Evolutionary conservation across 1,140 invertebrate species (phyloP), one percentile per base, ranked within the genome.

Genomic region (Tribolium castaneum): DNA sequence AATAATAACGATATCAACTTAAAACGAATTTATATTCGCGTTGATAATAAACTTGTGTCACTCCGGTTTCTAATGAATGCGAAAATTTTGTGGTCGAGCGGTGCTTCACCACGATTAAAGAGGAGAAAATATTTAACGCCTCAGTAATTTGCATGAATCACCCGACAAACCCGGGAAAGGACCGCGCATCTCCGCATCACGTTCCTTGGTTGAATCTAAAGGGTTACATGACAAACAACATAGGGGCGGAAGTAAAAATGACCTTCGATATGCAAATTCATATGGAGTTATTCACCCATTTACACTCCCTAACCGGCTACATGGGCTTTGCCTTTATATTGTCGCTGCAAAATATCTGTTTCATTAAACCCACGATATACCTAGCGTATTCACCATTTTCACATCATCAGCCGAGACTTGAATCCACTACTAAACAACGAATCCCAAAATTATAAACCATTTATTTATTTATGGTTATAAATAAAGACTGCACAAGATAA

Each of bases 241-340:
- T 85, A 84, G 84, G 84, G 84, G 84, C 84, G 82, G 83, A 85
- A 84, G 82, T 84, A 81, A 82, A 82, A 83, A 83, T 85, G 83
- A 85, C 79, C 81, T 84, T 82, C 83, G 81, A 84, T 84, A 83
- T 84, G 83, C 82, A 84, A 84, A 84, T 84, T 81, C 82, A 74
- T 82, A 78, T 79, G 80, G 77, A 81, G 80, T 84, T 84, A 84
- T 84, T 85, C 84, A 84, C 81, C 83, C 83, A 83, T 83, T 84
- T 83, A 84, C 72, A 82, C 84, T 81, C 83, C 82, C 83, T 75
- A 59, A 51, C 66, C 62, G 45, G 73, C 71, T 70, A 70, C 62
- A 62, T 66, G 59, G 54, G 54, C 30, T 66, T 66, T 66, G 25
- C 59, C 59, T 66, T 52, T 22, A 30, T 30, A 59, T 59, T 59